Percentiles rank a stretch among this genome's conserved stretches.
phyloP scores from a whole-genome alignment of 2,888 invertebrate genomes.

The Cryptus armator region DNA sequence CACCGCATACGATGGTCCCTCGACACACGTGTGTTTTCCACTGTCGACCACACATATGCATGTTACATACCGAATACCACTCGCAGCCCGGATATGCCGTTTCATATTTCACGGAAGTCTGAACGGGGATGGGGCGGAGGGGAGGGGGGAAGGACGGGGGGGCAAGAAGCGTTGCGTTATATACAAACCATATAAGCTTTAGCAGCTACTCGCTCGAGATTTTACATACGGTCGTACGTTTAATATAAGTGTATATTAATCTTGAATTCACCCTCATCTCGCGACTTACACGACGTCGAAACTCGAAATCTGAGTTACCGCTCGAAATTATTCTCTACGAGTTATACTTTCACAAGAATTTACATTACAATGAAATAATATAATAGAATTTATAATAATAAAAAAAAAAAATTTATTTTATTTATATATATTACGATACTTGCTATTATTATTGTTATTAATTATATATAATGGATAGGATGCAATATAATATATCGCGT shows the following conservation, averaged over 20 bases:
- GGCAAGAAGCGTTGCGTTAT: constrained; percentile 7
- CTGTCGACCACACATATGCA: neutral
- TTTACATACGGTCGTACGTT: neutral
- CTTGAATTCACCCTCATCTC: neutral
- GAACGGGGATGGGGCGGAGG: neutral
- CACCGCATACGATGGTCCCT: neutral
- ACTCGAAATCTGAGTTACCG: neutral
- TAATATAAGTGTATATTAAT: constrained; percentile 31
- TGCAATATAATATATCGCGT: too few species aligned
- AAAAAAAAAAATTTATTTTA: too few species aligned
- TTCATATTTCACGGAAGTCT: constrained; percentile 29
- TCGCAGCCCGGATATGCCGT: constrained; percentile 7
- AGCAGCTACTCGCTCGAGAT: constrained; percentile 11
- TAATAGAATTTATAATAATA: too few species aligned
- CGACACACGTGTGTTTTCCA: constrained; percentile 10
- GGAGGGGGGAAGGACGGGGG: neutral
- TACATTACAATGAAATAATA: too few species aligned
- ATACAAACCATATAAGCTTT: neutral
- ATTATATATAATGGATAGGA: too few species aligned
- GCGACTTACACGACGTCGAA: neutral
- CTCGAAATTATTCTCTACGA: neutral
- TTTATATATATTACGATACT: too few species aligned
- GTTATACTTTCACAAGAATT: neutral
- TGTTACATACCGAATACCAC: constrained; percentile 9
- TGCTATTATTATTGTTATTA: too few species aligned